phyloP scores from a whole-genome alignment of 2,797 vertebrate genomes.

The Scleropages formosus region DNA sequence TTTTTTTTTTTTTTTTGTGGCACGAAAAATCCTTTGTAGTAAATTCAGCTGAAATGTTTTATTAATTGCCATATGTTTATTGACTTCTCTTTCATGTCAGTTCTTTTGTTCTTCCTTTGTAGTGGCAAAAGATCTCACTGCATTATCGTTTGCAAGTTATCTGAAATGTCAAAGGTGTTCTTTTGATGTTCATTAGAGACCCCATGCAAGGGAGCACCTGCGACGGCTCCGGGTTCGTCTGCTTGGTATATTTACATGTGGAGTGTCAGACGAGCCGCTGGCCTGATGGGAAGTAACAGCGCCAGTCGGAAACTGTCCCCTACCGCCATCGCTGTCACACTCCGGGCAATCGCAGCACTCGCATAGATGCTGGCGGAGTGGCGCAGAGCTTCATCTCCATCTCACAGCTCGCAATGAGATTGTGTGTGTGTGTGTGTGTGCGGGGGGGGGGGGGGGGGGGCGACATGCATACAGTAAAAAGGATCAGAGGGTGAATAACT shows the following conservation, averaged over 20 bases:
- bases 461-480: background rate
- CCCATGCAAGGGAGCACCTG: slow-evolving; percentile 83
- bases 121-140: slow-evolving; percentile 97
- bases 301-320: slow-evolving; percentile 27
- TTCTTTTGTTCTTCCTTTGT: slow-evolving; percentile 99
- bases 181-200: slow-evolving; percentile 96
- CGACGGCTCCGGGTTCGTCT: slow-evolving; percentile 40
- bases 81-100: slow-evolving; percentile 99
- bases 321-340: slow-evolving; percentile 41
- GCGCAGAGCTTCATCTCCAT: slow-evolving; percentile 53
- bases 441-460: too few species aligned
- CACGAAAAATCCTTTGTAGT: slow-evolving; percentile 88
- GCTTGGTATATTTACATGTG: slow-evolving; percentile 37
- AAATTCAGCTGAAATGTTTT: slow-evolving; percentile 96
- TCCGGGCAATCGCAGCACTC: slow-evolving; percentile 51
- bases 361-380: slow-evolving; percentile 51
- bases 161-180: slow-evolving; percentile 97
- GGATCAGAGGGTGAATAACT: background rate
- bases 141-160: slow-evolving; percentile 98
- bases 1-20: slow-evolving; percentile 70
- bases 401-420: slow-evolving; percentile 22
- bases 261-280: slow-evolving; percentile 47
- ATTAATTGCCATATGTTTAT: slow-evolving; percentile 99
- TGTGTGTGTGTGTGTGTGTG: background rate
- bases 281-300: slow-evolving; percentile 34